Evolutionary conservation across 1,140 invertebrate genomes (phyloP).

Genomic region (Procambarus virginalis): DNA sequence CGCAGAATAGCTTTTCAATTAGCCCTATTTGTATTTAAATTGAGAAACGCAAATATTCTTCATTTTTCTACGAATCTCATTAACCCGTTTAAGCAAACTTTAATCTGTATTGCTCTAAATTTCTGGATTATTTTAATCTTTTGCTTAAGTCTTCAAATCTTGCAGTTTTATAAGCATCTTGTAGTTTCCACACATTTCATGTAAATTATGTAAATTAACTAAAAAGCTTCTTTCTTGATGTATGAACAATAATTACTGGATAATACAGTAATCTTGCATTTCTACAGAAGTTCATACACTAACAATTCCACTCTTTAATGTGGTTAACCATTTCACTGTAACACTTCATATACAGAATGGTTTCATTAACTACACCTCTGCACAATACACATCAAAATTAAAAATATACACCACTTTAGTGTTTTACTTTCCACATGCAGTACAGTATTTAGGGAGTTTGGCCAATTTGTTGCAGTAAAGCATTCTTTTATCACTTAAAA

Average conservation of each 20-base stretch:
- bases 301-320: slow-evolving; percentile 37
- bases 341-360: background rate
- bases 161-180: background rate
- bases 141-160: background rate
- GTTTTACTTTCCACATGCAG: background rate
- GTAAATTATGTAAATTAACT: background rate
- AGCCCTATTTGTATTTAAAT: background rate
- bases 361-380: background rate
- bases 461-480: background rate
- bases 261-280: background rate
- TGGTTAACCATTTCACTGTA: background rate
- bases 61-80: background rate
- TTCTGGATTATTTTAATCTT: background rate
- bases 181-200: background rate
- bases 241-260: background rate
- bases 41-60: no score
- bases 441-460: background rate
- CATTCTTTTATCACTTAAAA: slow-evolving; percentile 25
- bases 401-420: background rate
- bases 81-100: background rate
- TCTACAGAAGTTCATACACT: background rate
- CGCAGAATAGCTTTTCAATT: background rate
- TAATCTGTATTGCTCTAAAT: background rate
- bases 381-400: background rate
- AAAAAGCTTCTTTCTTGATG: background rate